phyloP scores from a whole-genome alignment of 2,797 vertebrate genomes.

The Carcharodon carcharias region DNA sequence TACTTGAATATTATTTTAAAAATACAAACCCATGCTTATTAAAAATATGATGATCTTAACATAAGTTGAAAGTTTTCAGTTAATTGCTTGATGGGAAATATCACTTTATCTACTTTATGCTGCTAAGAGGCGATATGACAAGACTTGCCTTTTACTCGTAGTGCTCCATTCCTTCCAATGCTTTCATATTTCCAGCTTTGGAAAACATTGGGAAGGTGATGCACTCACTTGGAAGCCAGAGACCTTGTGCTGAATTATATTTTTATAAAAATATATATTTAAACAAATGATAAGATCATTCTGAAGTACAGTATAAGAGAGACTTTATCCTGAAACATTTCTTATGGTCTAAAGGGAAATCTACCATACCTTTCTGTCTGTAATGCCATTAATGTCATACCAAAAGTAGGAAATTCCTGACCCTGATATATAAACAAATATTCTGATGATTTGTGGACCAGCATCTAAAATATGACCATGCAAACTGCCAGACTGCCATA shows the following conservation, averaged over 20 bases:
- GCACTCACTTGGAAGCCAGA: background rate
- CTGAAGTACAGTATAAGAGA: background rate
- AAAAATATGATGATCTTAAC: background rate
- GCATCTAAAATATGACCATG: background rate
- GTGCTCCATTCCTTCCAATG: background rate
- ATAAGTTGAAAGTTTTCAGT: background rate
- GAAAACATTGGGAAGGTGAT: too few species aligned
- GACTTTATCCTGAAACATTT: background rate
- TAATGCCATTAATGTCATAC: background rate
- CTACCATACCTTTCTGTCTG: background rate
- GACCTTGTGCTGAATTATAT: background rate
- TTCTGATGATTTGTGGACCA: background rate
- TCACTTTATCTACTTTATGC: background rate
- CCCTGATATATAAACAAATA: background rate
- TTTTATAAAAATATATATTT: background rate
- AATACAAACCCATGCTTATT: background rate
- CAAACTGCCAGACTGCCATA: background rate
- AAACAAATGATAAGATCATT: background rate
- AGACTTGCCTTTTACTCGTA: background rate
- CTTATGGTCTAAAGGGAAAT: background rate
- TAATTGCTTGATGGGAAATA: background rate
- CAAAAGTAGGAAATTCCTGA: background rate
- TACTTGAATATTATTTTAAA: background rate
- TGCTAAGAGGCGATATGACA: background rate
- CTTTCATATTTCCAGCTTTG: background rate